These are phyloP conservation scores for Trichogramma pretiosum DNA, from an alignment of 1,140 invertebrate genomes.

Conservation along the genomic window DNA sequence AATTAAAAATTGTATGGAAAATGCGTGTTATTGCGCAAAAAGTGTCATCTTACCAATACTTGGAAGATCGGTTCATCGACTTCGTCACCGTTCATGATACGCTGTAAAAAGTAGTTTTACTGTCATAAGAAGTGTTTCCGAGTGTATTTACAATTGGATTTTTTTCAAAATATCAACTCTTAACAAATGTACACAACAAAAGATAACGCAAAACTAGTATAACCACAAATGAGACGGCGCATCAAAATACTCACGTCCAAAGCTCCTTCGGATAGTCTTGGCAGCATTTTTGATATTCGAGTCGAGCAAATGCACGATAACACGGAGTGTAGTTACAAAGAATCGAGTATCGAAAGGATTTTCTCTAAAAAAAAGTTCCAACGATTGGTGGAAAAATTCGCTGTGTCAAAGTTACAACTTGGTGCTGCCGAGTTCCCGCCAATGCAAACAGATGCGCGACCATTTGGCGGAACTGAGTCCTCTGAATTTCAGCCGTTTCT, in stretches of 20 bases:
- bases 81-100: constrained; percentile 57
- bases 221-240: background rate
- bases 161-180: background rate
- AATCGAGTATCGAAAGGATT: too few species aligned
- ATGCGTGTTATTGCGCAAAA: background rate
- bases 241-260: constrained; percentile 12
- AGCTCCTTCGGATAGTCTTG: constrained; percentile 9
- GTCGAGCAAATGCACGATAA: too few species aligned
- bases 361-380: too few species aligned
- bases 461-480: too few species aligned
- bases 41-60: constrained; percentile 60
- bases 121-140: background rate
- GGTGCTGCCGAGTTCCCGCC: too few species aligned
- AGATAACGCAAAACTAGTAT: background rate
- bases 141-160: background rate
- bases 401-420: too few species aligned
- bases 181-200: background rate
- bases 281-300: background rate
- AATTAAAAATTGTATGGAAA: background rate
- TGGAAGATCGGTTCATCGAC: constrained; percentile 63
- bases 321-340: too few species aligned
- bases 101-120: constrained; percentile 38
- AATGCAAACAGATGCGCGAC: too few species aligned
- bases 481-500: too few species aligned
- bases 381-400: too few species aligned